Evolutionary conservation across 2,113 vertebrate species (phyloP), one percentile per base, ranked within the genome.

Genomic region (Neolamprologus variostigma): DNA sequence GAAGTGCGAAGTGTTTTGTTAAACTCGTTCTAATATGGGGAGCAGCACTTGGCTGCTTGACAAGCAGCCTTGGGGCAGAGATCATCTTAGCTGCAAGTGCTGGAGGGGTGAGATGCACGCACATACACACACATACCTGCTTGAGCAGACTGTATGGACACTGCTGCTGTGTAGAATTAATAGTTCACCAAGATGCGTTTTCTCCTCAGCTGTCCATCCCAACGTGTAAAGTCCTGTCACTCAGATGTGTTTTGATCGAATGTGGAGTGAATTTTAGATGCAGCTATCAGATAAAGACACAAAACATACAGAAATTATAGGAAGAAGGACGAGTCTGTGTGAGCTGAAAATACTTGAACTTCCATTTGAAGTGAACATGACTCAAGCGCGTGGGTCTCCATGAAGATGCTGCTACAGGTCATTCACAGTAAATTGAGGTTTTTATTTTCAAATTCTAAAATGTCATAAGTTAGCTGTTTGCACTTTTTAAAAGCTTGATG

Each of bases 21-120:
- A 83, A 92, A 89, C 68, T 89, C 66, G 87, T 93, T 90, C 63
- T 86, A 91, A 92, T 92, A 80, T 88, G 73, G 81, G 84, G 81
- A 82, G 82, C 91, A 89, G 88, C 84, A 84, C 82, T 90, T 83
- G 76, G 54, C 33, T 82, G 87, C 86, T 50, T 84, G 88, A 92
- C 91, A 91, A 89, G 80, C 42, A 88, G 84, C 89, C 85, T 73
- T n/a, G 17, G 84, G 84, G 86, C 90, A 84, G 87, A 84, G 85
- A 86, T 89, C 87, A 81, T 55, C 84, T 87, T 79, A 84, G 80
- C 78, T 86, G 54, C 1, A 83, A 68, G 55, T 31, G 88, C 51
- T 76, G 54, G 35, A 91, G 40, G 35, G 8, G 7, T 80, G 13
- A 59, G 16, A 50, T 5, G 7, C 35, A 17, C 3, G 11, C 47